A percentile compares a stretch with the other conserved stretches of the same genome.
phyloP scores from a whole-genome alignment of 2,797 vertebrate genomes.

The Protosalanx chinensis region DNA sequence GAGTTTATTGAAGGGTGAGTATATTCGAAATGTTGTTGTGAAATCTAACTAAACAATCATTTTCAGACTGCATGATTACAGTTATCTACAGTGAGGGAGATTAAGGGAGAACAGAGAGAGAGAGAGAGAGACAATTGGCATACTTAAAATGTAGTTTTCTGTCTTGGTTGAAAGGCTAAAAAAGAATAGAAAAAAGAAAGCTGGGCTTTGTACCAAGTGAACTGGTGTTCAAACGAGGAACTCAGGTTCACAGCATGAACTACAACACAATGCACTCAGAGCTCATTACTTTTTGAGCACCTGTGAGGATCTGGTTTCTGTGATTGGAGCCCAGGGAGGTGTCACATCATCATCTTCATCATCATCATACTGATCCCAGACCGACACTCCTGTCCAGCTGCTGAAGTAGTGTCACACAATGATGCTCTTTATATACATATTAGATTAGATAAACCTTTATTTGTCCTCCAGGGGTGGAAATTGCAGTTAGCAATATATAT shows the following conservation, averaged over 20 bases:
- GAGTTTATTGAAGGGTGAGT: conserved; percentile 45
- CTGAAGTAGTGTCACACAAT: too few relatives aligned
- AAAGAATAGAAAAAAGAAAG: conserved; percentile 39
- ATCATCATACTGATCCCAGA: not conserved
- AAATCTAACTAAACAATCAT: too few relatives aligned
- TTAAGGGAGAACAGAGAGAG: not conserved
- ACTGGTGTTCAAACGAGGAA: conserved; percentile 24
- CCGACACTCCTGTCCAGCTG: not conserved
- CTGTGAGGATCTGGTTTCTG: conserved; percentile 32
- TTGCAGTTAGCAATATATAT: too few relatives aligned
- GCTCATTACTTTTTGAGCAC: conserved; percentile 65
- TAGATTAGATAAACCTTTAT: too few relatives aligned
- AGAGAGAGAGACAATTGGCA: not conserved
- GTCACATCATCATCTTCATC: too few relatives aligned
- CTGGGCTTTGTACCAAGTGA: conserved; percentile 56
- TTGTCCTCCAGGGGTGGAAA: too few relatives aligned
- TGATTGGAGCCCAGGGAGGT: not conserved
- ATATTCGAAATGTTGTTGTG: conserved; percentile 49
- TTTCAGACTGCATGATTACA: too few relatives aligned
- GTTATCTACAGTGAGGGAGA: not conserved
- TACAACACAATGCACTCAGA: conserved; percentile 68
- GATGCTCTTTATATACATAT: too few relatives aligned
- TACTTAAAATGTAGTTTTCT: conserved; percentile 38
- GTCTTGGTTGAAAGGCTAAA: conserved; percentile 29
- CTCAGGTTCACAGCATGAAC: conserved; percentile 45